phyloP scores from a whole-genome alignment of 2,113 vertebrate genomes.

The Amblyopsis rosae region DNA sequence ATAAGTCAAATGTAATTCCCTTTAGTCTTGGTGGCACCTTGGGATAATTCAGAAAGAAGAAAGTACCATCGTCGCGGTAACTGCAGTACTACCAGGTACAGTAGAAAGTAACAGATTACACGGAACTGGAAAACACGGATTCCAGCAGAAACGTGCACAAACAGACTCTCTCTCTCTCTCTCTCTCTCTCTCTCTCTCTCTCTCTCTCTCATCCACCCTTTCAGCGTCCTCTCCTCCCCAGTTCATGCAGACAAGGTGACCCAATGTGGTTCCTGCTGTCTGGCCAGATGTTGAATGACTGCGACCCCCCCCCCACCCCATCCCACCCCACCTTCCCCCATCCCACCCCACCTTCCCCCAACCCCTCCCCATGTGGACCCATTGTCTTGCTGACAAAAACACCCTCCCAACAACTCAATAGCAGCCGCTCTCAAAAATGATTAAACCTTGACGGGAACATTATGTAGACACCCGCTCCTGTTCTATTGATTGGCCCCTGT shows the following conservation, averaged over 20 bases:
- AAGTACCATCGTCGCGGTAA: background rate
- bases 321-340: no score
- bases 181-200: background rate
- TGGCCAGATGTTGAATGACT: constrained; percentile 51
- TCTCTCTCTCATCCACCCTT: background rate
- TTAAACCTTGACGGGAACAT: constrained; percentile 29
- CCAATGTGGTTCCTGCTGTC: constrained; percentile 34
- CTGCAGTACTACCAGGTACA: no score
- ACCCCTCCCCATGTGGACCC: background rate
- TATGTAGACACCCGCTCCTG: constrained; percentile 25
- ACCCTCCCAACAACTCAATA: background rate
- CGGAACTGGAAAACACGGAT: no score
- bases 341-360: no score
- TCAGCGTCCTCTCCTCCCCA: background rate
- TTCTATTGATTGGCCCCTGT: constrained; percentile 17
- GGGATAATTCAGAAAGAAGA: constrained; percentile 10
- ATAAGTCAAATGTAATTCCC: constrained; percentile 70
- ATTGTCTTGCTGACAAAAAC: constrained; percentile 40
- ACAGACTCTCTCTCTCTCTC: no score
- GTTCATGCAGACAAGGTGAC: constrained; percentile 57
- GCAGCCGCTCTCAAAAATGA: constrained; percentile 38
- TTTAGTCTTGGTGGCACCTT: constrained; percentile 60
- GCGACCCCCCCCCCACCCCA: constrained; percentile 3
- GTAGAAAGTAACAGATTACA: no score
- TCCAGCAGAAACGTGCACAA: no score